phyloP scores from a whole-genome alignment of 1,140 invertebrate species.

The Brachionus rubens region DNA sequence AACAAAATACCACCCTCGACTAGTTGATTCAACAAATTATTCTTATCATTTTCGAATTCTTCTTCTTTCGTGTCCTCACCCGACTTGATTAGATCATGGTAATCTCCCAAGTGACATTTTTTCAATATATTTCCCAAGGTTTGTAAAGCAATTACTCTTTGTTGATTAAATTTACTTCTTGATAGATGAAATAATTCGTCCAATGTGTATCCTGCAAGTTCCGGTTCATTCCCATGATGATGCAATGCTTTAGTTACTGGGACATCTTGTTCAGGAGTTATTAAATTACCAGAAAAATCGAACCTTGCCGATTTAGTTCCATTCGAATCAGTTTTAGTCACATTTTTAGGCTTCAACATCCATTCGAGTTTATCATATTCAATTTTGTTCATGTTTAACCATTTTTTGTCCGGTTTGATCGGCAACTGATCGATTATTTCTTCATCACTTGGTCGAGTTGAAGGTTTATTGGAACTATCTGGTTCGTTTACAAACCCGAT shows the following conservation, averaged over 20 bases:
- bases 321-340: neutral
- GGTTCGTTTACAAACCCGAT: conserved; percentile 49
- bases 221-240: conserved; percentile 85
- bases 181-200: conserved; percentile 76
- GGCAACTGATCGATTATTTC: conserved; percentile 51
- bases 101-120: conserved; percentile 60
- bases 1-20: conserved; percentile 70
- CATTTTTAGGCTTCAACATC: conserved; percentile 63
- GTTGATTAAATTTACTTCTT: conserved; percentile 70
- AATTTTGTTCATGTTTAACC: conserved; percentile 75
- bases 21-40: conserved; percentile 61
- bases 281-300: conserved; percentile 64
- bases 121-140: conserved; percentile 74
- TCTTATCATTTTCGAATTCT: conserved; percentile 37
- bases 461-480: neutral
- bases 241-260: conserved; percentile 70
- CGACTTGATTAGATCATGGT: neutral
- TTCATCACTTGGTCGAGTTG: conserved; percentile 47
- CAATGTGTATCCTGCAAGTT: conserved; percentile 78
- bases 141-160: conserved; percentile 73
- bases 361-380: conserved; percentile 80
- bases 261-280: conserved; percentile 63
- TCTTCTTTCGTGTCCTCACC: neutral
- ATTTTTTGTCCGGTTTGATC: conserved; percentile 63
- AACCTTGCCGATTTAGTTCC: conserved; percentile 65